A percentile compares a stretch with the other conserved stretches of the same genome.
Evolutionary conservation across 2,797 vertebrate species (phyloP).

Genomic region (Sardinella longiceps): DNA sequence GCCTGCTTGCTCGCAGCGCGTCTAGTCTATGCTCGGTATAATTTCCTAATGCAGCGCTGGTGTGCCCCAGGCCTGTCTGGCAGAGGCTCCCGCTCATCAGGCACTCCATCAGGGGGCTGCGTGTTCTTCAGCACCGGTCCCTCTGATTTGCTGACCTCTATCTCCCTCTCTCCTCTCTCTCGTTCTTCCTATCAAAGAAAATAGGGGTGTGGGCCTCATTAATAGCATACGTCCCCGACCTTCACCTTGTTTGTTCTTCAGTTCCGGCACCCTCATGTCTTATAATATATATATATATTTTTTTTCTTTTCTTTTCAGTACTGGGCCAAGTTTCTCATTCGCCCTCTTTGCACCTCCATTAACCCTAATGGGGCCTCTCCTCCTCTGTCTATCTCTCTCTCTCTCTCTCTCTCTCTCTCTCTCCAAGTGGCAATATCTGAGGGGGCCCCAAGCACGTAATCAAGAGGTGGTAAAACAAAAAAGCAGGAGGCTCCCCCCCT

Average conservation of each 20-base stretch:
- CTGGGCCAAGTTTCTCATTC: constrained; percentile 7
- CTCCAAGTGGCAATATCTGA: constrained; percentile 45
- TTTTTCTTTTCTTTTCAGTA: not conserved
- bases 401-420: not conserved
- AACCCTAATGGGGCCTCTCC: not conserved
- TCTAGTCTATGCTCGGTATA: constrained; percentile 24
- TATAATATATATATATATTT: not conserved
- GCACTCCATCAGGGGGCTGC: constrained; percentile 55
- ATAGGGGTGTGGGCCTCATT: not conserved
- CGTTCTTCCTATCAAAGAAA: constrained; percentile 23
- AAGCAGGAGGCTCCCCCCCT: constrained; percentile 41
- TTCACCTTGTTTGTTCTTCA: constrained; percentile 26
- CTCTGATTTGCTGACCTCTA: constrained; percentile 66
- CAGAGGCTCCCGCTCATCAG: constrained; percentile 34
- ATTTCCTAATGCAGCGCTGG: constrained; percentile 39
- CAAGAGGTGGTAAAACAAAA: constrained; percentile 50
- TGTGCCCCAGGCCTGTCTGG: constrained; percentile 49
- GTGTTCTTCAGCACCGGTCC: constrained; percentile 45
- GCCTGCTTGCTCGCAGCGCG: constrained; percentile 21
- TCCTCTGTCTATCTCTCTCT: constrained; percentile 6
- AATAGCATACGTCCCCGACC: constrained; percentile 14
- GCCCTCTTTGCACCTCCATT: not conserved
- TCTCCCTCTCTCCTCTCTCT: constrained; percentile 31
- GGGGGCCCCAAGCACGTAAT: constrained; percentile 45
- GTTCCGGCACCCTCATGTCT: constrained; percentile 15